Conservation (phyloP, 2,888 invertebrate genomes). For the Elysia crispata region DNA sequence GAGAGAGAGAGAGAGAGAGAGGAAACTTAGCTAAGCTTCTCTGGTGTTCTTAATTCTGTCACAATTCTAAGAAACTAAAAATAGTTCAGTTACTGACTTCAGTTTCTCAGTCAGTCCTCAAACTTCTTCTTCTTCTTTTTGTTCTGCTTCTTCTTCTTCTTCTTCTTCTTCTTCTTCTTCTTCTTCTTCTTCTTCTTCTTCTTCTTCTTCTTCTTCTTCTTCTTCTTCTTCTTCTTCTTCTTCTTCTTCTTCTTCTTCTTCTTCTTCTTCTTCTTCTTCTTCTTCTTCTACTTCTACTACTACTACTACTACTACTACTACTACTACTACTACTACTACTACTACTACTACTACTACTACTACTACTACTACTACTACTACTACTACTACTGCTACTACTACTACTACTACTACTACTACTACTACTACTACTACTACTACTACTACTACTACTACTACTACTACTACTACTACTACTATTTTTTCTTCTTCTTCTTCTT, state of each 20-base stretch:
- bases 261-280: background rate
- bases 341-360: conserved; percentile 42
- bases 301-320: conserved; percentile 26
- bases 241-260: background rate
- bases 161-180: conserved; percentile 21
- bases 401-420: conserved; percentile 16
- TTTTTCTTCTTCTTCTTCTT: no score
- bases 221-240: background rate
- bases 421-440: no score
- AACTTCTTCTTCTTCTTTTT: background rate
- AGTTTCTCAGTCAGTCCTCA: background rate
- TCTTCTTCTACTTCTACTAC: conserved; percentile 26
- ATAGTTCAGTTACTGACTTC: background rate
- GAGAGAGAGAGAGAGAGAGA: no score
- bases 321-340: conserved; percentile 21
- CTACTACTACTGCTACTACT: conserved; percentile 26
- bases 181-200: conserved; percentile 13
- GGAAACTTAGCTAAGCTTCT: no score
- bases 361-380: conserved; percentile 29
- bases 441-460: no score
- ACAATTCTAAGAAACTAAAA: no score
- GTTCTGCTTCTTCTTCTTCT: no score
- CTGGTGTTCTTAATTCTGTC: no score
- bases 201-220: conserved; percentile 13
- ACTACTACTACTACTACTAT: no score